Conservation (phyloP, 1,140 invertebrate species). For the Drosophila sp. region DNA sequence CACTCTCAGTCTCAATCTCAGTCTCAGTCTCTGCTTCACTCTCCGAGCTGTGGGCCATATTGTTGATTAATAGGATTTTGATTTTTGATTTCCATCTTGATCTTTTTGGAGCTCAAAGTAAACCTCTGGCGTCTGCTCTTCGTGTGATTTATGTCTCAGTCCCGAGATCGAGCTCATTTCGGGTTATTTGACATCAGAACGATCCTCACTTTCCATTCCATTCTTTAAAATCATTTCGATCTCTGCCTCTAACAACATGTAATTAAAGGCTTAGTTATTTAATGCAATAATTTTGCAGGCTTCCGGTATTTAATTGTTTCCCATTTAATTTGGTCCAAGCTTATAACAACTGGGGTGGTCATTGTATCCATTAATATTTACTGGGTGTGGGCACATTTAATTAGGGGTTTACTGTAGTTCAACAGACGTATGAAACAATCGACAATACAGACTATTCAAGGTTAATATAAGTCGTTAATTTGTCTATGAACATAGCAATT, state of each 20-base stretch:
- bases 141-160: constrained; percentile 62
- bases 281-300: constrained; percentile 80
- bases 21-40: constrained; percentile 1
- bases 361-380: neutral
- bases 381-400: constrained; percentile 51
- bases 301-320: constrained; percentile 77
- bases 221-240: constrained; percentile 35
- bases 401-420: constrained; percentile 55
- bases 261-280: constrained; percentile 74
- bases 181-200: constrained; percentile 14
- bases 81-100: constrained; percentile 54
- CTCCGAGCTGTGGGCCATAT: constrained; percentile 18
- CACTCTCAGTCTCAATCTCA: neutral
- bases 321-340: constrained; percentile 32
- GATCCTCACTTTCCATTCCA: constrained; percentile 54
- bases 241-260: constrained; percentile 29
- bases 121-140: constrained; percentile 52
- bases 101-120: constrained; percentile 52
- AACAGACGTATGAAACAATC: constrained; percentile 53
- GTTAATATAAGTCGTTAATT: constrained; percentile 22
- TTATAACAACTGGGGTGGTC: constrained; percentile 57
- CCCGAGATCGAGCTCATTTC: neutral
- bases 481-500: neutral
- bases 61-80: constrained; percentile 78
- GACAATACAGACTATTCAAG: constrained; percentile 42